Conservation (phyloP, 2,888 invertebrate species). For the Baccha elongata region DNA sequence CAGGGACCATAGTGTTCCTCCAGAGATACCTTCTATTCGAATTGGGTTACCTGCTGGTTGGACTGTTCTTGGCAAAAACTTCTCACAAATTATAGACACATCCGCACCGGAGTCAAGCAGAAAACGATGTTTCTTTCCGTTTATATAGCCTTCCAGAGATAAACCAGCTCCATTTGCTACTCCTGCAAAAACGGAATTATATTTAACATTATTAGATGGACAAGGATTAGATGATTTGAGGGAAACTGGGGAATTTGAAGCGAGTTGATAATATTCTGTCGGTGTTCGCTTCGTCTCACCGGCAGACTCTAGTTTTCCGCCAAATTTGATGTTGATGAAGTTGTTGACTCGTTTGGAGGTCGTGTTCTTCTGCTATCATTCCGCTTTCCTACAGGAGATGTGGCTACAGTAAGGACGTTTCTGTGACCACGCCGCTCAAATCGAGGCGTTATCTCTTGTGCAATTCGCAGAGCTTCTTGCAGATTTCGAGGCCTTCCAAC, state of each 20-base stretch:
- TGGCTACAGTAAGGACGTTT: neutral
- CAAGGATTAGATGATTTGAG: too few species aligned
- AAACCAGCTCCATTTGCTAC: neutral
- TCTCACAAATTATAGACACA: neutral
- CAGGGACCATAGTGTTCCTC: conserved; percentile 4
- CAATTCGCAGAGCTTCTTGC: conserved; percentile 2
- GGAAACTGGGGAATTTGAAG: neutral
- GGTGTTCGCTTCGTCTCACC: conserved; percentile 9
- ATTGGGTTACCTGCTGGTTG: neutral
- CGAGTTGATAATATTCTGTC: neutral
- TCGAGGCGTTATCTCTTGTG: conserved; percentile 1
- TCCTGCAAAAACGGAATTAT: neutral
- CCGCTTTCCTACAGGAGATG: too few species aligned
- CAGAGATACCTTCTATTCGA: conserved; percentile 1
- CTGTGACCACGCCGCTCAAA: conserved; percentile 5
- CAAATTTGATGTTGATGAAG: too few species aligned
- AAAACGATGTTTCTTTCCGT: neutral
- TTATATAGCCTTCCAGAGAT: neutral
- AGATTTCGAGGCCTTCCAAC: neutral
- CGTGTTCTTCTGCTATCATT: neutral
- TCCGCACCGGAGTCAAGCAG: conserved; percentile 1
- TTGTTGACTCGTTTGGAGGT: neutral
- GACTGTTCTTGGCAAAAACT: neutral
- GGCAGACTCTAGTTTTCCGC: conserved; percentile 13
- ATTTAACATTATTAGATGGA: neutral